Conservation (phyloP, 2,113 vertebrate species). For the Gymnorhina tibicen region DNA sequence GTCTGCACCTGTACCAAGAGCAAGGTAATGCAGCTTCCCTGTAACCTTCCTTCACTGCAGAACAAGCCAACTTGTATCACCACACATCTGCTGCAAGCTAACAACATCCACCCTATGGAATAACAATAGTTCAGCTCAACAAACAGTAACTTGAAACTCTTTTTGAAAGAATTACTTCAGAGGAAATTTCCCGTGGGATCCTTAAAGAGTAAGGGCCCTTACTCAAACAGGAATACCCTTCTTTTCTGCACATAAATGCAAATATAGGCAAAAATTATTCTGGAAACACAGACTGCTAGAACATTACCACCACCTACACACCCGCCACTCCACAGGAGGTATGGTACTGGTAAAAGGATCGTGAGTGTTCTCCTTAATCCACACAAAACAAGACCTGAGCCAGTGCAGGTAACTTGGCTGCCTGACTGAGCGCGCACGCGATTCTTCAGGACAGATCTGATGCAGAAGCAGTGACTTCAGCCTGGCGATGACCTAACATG, state of each 20-base stretch:
- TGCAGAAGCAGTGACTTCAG: not conserved
- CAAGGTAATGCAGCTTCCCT: not conserved
- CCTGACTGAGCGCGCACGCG: accelerated
- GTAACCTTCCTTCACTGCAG: not conserved
- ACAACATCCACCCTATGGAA: not conserved
- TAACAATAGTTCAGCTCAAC: not conserved
- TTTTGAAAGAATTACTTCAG: not conserved
- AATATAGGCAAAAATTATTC: not conserved
- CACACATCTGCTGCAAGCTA: not conserved
- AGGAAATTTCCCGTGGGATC: not conserved
- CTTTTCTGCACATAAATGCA: not conserved
- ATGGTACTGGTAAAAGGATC: not conserved
- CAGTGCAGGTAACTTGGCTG: not conserved
- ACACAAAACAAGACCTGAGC: not conserved
- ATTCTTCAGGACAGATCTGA: not conserved
- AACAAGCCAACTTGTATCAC: not conserved
- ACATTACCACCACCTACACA: not conserved
- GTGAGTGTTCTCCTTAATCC: not conserved
- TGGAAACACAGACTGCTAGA: not conserved
- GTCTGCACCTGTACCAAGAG: not conserved
- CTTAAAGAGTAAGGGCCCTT: not conserved
- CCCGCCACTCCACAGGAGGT: not conserved
- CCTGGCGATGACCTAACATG: not conserved
- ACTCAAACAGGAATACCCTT: not conserved
- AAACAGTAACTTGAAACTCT: not conserved